These are phyloP conservation scores for Chorisops tibialis DNA, from an alignment of 2,888 invertebrate genomes.

Conservation along the genomic window DNA sequence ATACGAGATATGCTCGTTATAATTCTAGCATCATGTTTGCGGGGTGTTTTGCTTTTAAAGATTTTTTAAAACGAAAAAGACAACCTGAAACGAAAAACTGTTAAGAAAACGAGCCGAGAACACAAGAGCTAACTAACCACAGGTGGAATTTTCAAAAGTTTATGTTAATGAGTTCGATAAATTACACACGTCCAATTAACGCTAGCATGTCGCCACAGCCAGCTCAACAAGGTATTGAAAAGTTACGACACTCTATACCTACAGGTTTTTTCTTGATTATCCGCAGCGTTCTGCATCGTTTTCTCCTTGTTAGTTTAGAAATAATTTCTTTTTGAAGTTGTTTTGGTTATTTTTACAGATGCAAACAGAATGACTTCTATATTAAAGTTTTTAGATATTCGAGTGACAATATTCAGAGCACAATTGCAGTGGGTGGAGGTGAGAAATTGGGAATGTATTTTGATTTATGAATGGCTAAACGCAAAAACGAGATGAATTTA, in stretches of 20 bases:
- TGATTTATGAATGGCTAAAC: too few species aligned
- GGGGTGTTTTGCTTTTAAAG: too few species aligned
- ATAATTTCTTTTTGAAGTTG: too few species aligned
- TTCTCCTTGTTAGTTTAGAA: neutral
- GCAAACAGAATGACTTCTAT: too few species aligned
- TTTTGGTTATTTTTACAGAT: too few species aligned
- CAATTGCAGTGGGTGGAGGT: too few species aligned
- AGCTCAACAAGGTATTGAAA: neutral
- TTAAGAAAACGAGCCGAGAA: neutral
- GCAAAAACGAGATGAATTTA: too few species aligned
- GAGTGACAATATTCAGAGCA: too few species aligned
- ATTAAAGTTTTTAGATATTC: too few species aligned
- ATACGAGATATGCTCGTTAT: too few species aligned
- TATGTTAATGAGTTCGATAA: slow-evolving; percentile 31
- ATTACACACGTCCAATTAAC: slow-evolving; percentile 31
- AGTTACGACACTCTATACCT: neutral
- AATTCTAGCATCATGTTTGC: too few species aligned
- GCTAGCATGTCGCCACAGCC: slow-evolving; percentile 1
- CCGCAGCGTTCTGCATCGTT: neutral
- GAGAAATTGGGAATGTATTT: too few species aligned
- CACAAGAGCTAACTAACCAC: neutral
- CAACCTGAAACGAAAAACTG: neutral
- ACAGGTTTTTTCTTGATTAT: neutral
- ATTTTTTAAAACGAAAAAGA: neutral
- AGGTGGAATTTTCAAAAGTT: slow-evolving; percentile 9